Conservation (phyloP, 2,113 vertebrate species). For the Apaloderma vittatum region DNA sequence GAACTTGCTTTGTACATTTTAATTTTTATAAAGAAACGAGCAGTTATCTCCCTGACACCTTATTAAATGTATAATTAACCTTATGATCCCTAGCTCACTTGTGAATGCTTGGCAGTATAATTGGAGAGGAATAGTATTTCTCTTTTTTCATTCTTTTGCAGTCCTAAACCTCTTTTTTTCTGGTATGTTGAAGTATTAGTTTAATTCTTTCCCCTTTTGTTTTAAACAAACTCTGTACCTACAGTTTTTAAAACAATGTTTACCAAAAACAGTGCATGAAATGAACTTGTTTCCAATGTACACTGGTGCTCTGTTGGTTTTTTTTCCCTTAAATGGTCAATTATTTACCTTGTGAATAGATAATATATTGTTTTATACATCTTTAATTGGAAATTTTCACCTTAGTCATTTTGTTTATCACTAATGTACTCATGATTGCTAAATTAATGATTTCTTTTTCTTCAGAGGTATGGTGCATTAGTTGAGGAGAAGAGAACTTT, state of each 20-base stretch:
- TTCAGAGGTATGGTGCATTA: slow-evolving; percentile 85
- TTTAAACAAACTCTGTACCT: slow-evolving; percentile 80
- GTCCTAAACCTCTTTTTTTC: slow-evolving; percentile 82
- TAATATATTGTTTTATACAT: slow-evolving; percentile 36
- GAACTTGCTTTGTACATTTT: slow-evolving; percentile 92
- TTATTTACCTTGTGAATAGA: slow-evolving; percentile 31
- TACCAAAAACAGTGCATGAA: background rate
- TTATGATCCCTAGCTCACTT: slow-evolving; percentile 88
- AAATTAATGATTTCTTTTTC: slow-evolving; percentile 37
- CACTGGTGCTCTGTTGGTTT: background rate
- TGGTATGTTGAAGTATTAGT: slow-evolving; percentile 76
- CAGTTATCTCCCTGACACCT: slow-evolving; percentile 92
- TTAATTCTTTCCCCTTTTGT: slow-evolving; percentile 75
- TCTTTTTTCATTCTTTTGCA: slow-evolving; percentile 79
- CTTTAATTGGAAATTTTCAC: slow-evolving; percentile 42
- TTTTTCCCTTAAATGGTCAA: background rate
- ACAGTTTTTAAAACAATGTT: slow-evolving; percentile 57
- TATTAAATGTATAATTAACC: slow-evolving; percentile 96
- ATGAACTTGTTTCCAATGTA: slow-evolving; percentile 9
- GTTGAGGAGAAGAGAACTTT: slow-evolving; percentile 82
- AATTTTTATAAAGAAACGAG: slow-evolving; percentile 95
- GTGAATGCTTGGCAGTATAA: slow-evolving; percentile 89
- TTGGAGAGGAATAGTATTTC: slow-evolving; percentile 83
- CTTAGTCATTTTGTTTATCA: slow-evolving; percentile 47
- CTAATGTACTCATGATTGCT: slow-evolving; percentile 18